A percentile compares a stretch with the other conserved stretches of the same genome.
phyloP scores from a whole-genome alignment of 1,140 invertebrate genomes.

The Drosophila pallidifrons region DNA sequence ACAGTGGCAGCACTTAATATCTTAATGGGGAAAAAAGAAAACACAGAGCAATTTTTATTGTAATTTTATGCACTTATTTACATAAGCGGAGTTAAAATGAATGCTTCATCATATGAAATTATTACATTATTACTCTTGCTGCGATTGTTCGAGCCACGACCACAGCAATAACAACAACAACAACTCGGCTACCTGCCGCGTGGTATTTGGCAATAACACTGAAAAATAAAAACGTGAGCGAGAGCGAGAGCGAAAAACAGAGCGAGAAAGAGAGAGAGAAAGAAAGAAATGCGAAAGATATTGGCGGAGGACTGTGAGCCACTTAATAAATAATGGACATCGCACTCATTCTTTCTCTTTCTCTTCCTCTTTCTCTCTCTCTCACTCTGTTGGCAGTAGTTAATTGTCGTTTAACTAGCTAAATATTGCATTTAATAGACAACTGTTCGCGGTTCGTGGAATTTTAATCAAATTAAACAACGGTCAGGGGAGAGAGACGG shows the following conservation, averaged over 20 bases:
- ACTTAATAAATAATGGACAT: constrained; percentile 77
- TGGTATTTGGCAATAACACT: constrained; percentile 63
- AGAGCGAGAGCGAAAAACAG: not conserved
- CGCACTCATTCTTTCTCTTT: not conserved
- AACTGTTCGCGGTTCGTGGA: not conserved
- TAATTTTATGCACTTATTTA: constrained; percentile 81
- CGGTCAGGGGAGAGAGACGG: not conserved
- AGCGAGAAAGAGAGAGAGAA: not conserved
- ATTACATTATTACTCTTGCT: constrained; percentile 74
- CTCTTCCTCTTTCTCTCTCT: no score
- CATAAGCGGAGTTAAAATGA: constrained; percentile 79
- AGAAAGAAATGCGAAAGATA: constrained; percentile 2
- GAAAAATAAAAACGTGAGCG: constrained; percentile 4
- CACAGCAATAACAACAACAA: constrained; percentile 10
- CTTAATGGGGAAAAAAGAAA: constrained; percentile 59
- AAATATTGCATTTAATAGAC: constrained; percentile 6
- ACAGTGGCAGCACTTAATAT: constrained; percentile 55
- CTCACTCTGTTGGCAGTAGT: not conserved
- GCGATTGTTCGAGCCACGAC: constrained; percentile 25
- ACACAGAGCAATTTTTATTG: constrained; percentile 54
- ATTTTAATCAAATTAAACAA: not conserved
- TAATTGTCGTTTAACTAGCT: not conserved
- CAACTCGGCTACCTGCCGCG: constrained; percentile 14
- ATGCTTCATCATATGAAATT: constrained; percentile 74
- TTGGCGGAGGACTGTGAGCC: constrained; percentile 31